Evolutionary conservation across 2,797 vertebrate species (phyloP).

Genomic region (Buceros bicornis): DNA sequence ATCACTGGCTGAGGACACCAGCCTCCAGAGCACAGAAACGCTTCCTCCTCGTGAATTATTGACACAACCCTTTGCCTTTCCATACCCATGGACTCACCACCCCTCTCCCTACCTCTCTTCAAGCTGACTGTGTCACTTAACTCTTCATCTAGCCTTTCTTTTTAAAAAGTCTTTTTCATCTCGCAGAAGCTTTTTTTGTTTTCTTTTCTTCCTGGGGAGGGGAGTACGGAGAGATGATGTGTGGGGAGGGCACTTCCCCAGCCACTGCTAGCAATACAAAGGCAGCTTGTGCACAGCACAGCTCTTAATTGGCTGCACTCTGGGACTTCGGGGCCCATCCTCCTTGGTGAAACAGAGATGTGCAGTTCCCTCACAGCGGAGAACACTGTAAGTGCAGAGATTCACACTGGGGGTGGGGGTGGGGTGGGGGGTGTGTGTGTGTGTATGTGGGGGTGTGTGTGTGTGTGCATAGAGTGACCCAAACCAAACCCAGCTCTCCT

Average conservation of each 20-base stretch:
- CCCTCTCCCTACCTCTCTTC: background rate
- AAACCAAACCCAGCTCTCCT: background rate
- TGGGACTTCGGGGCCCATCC: background rate
- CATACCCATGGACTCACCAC: background rate
- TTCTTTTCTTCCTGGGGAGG: background rate
- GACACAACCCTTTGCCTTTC: background rate
- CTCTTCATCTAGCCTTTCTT: conserved; percentile 14
- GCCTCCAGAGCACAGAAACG: background rate
- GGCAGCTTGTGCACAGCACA: background rate
- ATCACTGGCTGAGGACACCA: background rate
- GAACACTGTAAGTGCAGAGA: background rate
- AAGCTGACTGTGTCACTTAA: conserved; percentile 23
- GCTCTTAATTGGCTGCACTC: conserved; percentile 59
- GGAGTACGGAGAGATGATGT: background rate
- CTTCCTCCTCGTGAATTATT: conserved; percentile 28
- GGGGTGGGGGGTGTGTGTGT: background rate
- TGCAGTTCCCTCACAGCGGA: background rate
- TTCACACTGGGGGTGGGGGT: background rate
- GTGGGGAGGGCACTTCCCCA: background rate
- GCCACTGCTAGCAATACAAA: conserved; percentile 28
- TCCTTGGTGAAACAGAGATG: conserved; percentile 6
- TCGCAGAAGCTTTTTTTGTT: background rate
- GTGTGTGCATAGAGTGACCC: background rate
- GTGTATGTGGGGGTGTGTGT: too few species aligned
- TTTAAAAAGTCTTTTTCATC: conserved; percentile 60